Evolutionary conservation across 2,888 invertebrate genomes (phyloP), one percentile per base, ranked within the genome.

Genomic region (Onchidella celtica): DNA sequence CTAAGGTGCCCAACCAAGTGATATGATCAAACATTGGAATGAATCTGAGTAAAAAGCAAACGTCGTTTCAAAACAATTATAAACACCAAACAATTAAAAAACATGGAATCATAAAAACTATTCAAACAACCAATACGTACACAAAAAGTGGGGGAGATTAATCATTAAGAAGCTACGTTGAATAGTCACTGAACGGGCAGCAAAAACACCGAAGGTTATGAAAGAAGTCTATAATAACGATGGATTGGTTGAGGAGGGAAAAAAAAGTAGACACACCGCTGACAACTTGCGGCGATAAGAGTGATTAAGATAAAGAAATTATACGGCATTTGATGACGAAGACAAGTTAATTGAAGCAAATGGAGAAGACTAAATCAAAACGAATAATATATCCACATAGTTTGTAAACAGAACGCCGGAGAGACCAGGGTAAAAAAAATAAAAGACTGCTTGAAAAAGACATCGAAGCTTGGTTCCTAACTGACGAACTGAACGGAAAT

Each of bases 1-100:
- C 75, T 75, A 81, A 63, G 21, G 69, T 75, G 81, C 74, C 68
- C 40, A 81, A 74, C 40, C 74, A 40, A 61, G 47, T 79, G 79
- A 84, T 79, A 84, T 81, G 75, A 40, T 78, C 36, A 36, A 78
- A n/a, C 72, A 55, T 63, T 84, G 84, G 84, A 84, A 84, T 84
- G 84, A 82, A 84, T 82, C 79, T 55, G 73, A 79, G 70, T 66
- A 75, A 79, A 81, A 59, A 65, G 73, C 72, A 75, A 80, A 72
- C 32, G 61, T 61, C 40, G 72, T 59, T 57, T 66, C 29, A 79
- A 82, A 76, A 68, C 72, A 57, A 76, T 75, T 74, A 82, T 79
- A 63, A 79, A 84, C 84, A 84, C 82, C 73, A 73, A 84, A 84
- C 84, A 78, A 84, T 79, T 72, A 82, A 82, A 81, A 75, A 66